Percentiles rank a stretch among this genome's conserved stretches.
phyloP scores from a whole-genome alignment of 2,113 vertebrate species.

The Stictonetta naevosa region DNA sequence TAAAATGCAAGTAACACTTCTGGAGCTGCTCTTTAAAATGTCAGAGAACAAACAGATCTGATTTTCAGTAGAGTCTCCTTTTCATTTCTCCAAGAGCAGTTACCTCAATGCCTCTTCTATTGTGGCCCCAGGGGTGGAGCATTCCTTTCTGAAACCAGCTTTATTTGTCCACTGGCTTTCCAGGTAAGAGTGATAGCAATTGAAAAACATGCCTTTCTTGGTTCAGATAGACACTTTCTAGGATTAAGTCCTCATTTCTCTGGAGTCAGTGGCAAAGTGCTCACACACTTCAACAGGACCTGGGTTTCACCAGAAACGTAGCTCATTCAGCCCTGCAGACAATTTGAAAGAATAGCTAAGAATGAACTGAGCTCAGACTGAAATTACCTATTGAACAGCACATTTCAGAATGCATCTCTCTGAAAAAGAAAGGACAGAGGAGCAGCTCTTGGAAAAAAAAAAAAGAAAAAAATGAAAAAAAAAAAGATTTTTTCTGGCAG shows the following conservation, averaged over 20 bases:
- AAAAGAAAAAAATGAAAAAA: neutral
- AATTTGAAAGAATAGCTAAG: neutral
- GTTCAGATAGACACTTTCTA: neutral
- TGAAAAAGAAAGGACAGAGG: neutral
- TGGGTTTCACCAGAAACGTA: neutral
- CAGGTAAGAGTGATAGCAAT: neutral
- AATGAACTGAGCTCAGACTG: neutral
- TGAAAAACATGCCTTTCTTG: neutral
- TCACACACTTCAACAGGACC: neutral
- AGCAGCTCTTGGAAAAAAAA: neutral
- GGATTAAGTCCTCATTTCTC: neutral
- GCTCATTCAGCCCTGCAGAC: neutral
- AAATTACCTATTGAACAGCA: neutral
- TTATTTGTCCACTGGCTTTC: neutral
- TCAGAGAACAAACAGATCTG: neutral
- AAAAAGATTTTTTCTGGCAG: neutral
- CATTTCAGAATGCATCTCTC: neutral
- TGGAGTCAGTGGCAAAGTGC: neutral
- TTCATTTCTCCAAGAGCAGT: neutral
- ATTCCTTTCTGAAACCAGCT: neutral
- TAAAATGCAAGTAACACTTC: conserved; percentile 28
- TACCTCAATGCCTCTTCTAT: neutral
- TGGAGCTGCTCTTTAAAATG: conserved; percentile 41
- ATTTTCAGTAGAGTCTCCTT: neutral
- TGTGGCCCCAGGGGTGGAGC: neutral